Percentiles rank a stretch among this genome's conserved stretches.
Evolutionary conservation across 2,113 vertebrate species (phyloP).

Genomic region (Campylorhamphus procurvoides): DNA sequence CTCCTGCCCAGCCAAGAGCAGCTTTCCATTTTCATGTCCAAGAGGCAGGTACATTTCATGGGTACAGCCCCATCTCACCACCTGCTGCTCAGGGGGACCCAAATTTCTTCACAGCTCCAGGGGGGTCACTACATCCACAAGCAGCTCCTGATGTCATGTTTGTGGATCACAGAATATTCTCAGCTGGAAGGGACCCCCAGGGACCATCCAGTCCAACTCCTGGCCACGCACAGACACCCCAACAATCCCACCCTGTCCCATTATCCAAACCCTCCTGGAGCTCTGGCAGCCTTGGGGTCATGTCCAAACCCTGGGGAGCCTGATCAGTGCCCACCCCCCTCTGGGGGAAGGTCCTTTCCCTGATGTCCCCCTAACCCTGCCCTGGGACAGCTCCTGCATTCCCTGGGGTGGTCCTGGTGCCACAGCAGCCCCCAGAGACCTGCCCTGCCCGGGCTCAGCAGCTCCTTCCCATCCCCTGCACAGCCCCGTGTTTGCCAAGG

Average conservation of each 20-base stretch:
- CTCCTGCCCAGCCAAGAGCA: background rate
- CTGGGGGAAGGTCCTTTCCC: background rate
- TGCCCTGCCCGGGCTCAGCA: fast-evolving
- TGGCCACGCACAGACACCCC: background rate
- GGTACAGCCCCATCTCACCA: background rate
- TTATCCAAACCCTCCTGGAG: background rate
- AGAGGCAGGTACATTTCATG: background rate
- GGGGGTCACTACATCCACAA: background rate
- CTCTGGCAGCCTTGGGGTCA: background rate
- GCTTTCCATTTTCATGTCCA: background rate
- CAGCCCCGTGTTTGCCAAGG: fast-evolving
- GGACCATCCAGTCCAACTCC: background rate
- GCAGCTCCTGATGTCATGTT: background rate
- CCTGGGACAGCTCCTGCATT: background rate
- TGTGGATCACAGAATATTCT: background rate
- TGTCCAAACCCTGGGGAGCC: background rate
- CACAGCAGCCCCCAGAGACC: fast-evolving
- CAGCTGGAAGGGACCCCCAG: background rate
- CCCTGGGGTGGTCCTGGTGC: background rate
- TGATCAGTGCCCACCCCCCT: background rate
- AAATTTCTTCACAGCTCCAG: background rate
- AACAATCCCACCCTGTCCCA: fast-evolving
- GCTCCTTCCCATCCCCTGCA: background rate
- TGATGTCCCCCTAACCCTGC: background rate
- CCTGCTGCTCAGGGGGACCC: background rate